A percentile compares a stretch with the other conserved stretches of the same genome.
Conservation (phyloP, 2,113 vertebrate species). For the Regulus satrapa region DNA sequence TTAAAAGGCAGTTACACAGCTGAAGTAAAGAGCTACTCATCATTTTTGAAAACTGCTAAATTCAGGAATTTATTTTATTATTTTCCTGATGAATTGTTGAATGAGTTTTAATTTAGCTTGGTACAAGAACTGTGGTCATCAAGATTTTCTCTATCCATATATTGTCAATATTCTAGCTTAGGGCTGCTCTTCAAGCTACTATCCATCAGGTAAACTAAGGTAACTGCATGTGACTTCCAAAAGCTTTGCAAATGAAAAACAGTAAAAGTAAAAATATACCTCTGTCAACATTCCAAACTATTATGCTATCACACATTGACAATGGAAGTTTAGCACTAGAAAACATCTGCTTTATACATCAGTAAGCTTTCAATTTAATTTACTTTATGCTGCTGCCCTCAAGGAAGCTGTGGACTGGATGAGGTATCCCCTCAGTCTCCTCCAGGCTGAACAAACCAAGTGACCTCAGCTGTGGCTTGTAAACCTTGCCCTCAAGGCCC, state of each 20-base stretch:
- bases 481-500: background rate
- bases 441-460: background rate
- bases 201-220: background rate
- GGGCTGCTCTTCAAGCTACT: background rate
- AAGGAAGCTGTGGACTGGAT: background rate
- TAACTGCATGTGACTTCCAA: background rate
- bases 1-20: background rate
- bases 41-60: background rate
- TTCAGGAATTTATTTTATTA: background rate
- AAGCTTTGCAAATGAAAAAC: background rate
- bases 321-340: background rate
- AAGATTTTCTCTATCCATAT: background rate
- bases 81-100: background rate
- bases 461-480: background rate
- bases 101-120: background rate
- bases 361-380: background rate
- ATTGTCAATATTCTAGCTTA: background rate
- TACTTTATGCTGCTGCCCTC: background rate
- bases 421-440: background rate
- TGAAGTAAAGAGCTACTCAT: background rate
- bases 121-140: background rate
- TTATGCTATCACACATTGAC: background rate
- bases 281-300: background rate
- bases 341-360: background rate
- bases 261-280: background rate